phyloP scores from a whole-genome alignment of 2,113 vertebrate species.

The Macroglossus sobrinus region DNA sequence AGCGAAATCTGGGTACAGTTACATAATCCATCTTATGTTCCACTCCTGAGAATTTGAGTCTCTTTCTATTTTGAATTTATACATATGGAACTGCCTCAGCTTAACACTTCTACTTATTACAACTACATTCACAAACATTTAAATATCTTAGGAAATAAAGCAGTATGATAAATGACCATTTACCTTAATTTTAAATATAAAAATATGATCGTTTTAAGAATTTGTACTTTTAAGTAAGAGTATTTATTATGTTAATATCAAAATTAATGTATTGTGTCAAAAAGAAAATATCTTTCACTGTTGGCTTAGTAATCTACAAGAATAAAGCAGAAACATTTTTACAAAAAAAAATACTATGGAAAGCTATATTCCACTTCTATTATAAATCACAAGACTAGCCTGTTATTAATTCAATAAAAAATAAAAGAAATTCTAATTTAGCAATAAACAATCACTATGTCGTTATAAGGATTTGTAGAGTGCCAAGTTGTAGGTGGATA shows the following conservation, averaged over 20 bases:
- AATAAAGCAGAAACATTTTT: neutral
- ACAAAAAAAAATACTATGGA: neutral
- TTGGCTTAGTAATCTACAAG: neutral
- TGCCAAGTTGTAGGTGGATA: neutral
- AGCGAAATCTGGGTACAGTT: no score
- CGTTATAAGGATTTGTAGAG: neutral
- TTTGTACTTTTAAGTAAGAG: neutral
- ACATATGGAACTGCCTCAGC: neutral
- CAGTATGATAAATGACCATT: neutral
- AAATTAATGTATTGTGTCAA: neutral
- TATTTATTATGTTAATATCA: neutral
- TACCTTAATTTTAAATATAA: neutral
- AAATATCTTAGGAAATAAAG: neutral
- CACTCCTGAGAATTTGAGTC: neutral
- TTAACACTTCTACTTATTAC: neutral
- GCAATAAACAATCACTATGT: neutral
- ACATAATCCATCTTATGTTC: neutral
- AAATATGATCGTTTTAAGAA: neutral
- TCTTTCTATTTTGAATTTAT: neutral
- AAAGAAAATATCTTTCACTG: neutral
- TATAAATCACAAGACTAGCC: neutral
- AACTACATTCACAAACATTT: neutral
- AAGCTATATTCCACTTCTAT: neutral
- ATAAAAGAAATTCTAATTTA: neutral
- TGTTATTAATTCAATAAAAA: constrained; percentile 37